phyloP scores from a whole-genome alignment of 2,113 vertebrate species.

The Ploceus nigricollis region DNA sequence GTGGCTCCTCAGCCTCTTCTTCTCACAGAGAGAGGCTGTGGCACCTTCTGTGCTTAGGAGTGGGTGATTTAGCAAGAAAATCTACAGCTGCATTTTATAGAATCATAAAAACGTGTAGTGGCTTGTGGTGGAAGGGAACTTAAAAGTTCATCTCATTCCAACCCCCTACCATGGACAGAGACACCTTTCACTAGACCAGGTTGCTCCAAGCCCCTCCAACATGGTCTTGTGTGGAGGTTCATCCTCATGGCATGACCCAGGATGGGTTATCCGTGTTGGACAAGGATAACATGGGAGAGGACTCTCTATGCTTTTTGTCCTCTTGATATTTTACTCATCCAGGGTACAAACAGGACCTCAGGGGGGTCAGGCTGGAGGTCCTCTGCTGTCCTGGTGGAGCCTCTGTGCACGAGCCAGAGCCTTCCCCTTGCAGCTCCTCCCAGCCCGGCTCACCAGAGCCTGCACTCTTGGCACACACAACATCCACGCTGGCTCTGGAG shows the following conservation, averaged over 20 bases:
- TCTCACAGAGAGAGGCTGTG: neutral
- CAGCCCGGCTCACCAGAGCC: neutral
- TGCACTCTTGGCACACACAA: accelerated
- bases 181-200: neutral
- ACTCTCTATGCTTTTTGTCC: accelerated
- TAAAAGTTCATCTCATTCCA: neutral
- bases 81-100: neutral
- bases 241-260: neutral
- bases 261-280: neutral
- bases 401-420: neutral
- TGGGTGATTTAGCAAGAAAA: neutral
- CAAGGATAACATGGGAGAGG: neutral
- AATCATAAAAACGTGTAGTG: too few species aligned
- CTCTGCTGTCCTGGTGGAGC: neutral
- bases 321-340: neutral
- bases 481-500: neutral
- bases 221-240: neutral
- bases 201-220: neutral
- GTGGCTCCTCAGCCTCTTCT: neutral
- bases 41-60: neutral
- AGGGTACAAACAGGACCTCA: neutral
- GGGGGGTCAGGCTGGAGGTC: neutral
- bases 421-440: neutral
- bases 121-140: neutral
- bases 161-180: neutral